Conservation (phyloP, 2,797 vertebrate species). For the Pteropus rufus region DNA sequence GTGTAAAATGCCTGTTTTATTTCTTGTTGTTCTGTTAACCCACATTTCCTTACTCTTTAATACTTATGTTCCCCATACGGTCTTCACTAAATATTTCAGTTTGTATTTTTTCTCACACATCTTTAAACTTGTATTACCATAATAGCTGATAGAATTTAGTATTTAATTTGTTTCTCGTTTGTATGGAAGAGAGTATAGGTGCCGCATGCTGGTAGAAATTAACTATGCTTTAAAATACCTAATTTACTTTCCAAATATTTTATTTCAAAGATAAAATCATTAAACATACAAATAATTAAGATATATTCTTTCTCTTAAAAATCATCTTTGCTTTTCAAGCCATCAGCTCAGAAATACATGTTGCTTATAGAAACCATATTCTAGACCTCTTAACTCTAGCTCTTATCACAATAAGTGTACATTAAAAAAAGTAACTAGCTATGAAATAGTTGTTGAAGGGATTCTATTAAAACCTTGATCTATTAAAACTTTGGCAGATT, state of each 20-base stretch:
- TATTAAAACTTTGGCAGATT: background rate
- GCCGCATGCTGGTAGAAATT: background rate
- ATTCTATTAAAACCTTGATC: background rate
- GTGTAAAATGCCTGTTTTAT: background rate
- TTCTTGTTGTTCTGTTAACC: background rate
- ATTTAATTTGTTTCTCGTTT: background rate
- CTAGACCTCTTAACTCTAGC: background rate
- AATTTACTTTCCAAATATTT: background rate
- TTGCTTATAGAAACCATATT: background rate
- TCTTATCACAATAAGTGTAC: background rate
- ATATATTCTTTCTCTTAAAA: slow-evolving; percentile 18
- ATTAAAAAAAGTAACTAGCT: background rate
- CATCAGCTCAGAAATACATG: slow-evolving; percentile 11
- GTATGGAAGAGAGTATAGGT: background rate
- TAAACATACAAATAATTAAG: background rate
- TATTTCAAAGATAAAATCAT: slow-evolving; percentile 15
- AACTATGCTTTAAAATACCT: background rate
- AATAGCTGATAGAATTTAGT: background rate
- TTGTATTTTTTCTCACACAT: background rate
- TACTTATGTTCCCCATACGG: background rate
- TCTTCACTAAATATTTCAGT: background rate
- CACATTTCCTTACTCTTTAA: background rate
- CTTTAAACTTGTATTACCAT: background rate
- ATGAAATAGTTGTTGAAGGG: background rate
- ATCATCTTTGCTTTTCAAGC: background rate